A percentile compares a stretch with the other conserved stretches of the same genome.
These are phyloP conservation scores for Oryzias woworae DNA, from an alignment of 2,113 vertebrate genomes.

Conservation along the genomic window DNA sequence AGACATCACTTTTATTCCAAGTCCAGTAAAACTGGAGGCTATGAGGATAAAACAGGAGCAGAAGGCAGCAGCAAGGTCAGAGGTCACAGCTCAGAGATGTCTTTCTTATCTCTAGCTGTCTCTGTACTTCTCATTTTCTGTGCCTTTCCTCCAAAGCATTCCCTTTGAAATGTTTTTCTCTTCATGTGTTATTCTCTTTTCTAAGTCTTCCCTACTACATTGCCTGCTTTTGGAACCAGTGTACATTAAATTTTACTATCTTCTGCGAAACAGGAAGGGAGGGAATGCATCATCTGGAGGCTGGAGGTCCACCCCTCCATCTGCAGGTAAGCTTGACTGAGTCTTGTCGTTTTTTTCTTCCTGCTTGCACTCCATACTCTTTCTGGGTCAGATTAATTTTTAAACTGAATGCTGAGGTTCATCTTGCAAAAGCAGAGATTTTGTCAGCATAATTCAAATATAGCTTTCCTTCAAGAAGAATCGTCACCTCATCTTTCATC, in stretches of 20 bases:
- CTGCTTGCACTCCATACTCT: constrained; percentile 6
- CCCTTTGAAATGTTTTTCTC: constrained; percentile 31
- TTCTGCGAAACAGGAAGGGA: constrained; percentile 82
- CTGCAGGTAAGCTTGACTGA: constrained; percentile 82
- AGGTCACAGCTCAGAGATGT: constrained; percentile 23
- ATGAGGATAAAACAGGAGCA: constrained; percentile 91
- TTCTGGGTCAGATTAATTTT: constrained; percentile 9
- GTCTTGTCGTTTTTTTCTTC: constrained; percentile 18
- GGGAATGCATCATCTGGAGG: constrained; percentile 86
- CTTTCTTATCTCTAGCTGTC: constrained; percentile 1
- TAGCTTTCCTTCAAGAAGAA: neutral
- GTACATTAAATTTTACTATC: constrained; percentile 56
- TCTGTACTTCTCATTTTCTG: neutral
- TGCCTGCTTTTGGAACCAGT: constrained; percentile 44
- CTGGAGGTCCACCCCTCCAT: constrained; percentile 90
- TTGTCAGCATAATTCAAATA: constrained; percentile 1
- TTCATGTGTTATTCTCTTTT: constrained; percentile 15
- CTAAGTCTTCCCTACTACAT: constrained; percentile 46
- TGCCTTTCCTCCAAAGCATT: constrained; percentile 17
- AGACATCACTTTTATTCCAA: constrained; percentile 95
- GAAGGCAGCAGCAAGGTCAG: constrained; percentile 79
- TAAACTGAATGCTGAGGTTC: neutral
- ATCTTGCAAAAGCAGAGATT: neutral
- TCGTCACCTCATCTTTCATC: too few relatives aligned
- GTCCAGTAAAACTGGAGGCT: constrained; percentile 92